Percentiles rank a stretch among this genome's conserved stretches.
phyloP scores from a whole-genome alignment of 37 sponge, comb jelly and placozoan species.

The Diacarnus erythraeanus region DNA sequence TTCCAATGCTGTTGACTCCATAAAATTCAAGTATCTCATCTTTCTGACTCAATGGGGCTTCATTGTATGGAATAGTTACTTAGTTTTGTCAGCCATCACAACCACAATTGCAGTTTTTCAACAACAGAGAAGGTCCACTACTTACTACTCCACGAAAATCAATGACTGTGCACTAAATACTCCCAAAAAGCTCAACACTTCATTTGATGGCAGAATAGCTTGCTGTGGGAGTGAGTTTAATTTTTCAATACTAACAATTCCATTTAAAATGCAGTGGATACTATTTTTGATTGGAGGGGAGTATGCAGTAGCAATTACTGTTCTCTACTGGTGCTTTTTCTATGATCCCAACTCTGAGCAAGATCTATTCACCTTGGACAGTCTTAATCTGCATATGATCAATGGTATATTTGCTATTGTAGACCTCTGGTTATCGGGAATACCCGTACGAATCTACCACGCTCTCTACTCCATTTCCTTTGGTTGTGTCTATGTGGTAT shows the following conservation, averaged over 20 bases:
- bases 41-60: constrained; percentile 76
- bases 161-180: too few relatives aligned
- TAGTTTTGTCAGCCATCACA: constrained; percentile 38
- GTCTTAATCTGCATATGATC: constrained; percentile 38
- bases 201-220: too few relatives aligned
- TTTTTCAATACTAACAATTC: neutral
- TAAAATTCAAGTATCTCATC: constrained; percentile 40
- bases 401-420: constrained; percentile 52
- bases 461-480: constrained; percentile 16
- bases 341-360: neutral
- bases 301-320: constrained; percentile 9
- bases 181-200: too few relatives aligned
- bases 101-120: neutral
- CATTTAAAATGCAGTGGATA: constrained; percentile 47
- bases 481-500: constrained; percentile 35
- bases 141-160: too few relatives aligned
- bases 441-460: constrained; percentile 48
- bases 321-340: constrained; percentile 69
- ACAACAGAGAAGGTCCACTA: too few relatives aligned
- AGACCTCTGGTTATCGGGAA: constrained; percentile 48
- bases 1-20: constrained; percentile 14
- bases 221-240: too few relatives aligned
- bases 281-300: constrained; percentile 20
- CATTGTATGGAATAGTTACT: constrained; percentile 26
- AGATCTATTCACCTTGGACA: neutral